A percentile compares a stretch with the other conserved stretches of the same genome.
Conservation (phyloP, 2,797 vertebrate genomes). For the Spinus pinus region DNA sequence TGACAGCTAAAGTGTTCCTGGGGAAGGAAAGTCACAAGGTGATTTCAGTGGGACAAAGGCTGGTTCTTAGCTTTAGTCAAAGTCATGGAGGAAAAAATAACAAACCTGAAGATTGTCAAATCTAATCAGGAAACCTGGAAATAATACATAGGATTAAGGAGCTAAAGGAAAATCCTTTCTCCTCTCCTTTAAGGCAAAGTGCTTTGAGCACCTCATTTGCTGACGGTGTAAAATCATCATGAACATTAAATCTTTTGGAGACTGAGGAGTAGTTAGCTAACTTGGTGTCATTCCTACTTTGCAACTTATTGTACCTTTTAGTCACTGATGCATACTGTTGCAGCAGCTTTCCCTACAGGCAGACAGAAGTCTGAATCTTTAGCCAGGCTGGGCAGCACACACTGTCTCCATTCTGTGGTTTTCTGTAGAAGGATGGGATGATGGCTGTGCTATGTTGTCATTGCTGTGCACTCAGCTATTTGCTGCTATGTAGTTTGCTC, state of each 20-base stretch:
- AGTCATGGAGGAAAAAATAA: background rate
- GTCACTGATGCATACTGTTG: background rate
- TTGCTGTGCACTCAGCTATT: background rate
- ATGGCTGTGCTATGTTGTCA: background rate
- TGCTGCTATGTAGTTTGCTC: background rate
- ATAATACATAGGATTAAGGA: background rate
- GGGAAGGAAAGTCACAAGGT: background rate
- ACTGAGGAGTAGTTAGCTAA: background rate
- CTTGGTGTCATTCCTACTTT: background rate
- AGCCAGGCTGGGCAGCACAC: background rate
- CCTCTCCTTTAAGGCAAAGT: background rate
- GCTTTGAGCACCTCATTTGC: background rate
- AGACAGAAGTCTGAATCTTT: background rate
- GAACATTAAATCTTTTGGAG: background rate
- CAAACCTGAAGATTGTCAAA: background rate
- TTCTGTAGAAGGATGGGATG: rapidly evolving
- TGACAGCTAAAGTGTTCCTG: background rate
- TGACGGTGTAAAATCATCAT: background rate
- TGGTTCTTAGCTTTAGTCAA: background rate
- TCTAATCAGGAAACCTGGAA: background rate
- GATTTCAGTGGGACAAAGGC: background rate
- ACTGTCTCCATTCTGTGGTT: background rate
- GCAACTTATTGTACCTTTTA: background rate
- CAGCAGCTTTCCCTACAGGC: background rate
- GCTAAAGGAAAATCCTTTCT: background rate